Evolutionary conservation across 1,140 invertebrate species (phyloP).

Genomic region (Camponotus pennsylvanicus): DNA sequence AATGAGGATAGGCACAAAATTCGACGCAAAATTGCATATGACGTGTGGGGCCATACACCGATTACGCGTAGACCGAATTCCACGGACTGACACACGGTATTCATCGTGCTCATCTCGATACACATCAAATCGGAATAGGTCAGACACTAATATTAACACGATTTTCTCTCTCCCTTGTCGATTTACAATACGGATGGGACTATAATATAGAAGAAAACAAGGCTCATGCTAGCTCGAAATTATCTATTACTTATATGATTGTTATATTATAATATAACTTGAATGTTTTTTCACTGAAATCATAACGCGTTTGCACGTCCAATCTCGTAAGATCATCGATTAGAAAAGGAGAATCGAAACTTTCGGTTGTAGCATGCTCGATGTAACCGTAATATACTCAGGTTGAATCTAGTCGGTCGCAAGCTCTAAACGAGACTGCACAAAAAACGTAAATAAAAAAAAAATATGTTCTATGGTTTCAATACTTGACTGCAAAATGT

Average conservation of each 20-base stretch:
- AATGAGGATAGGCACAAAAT: slow-evolving; percentile 13
- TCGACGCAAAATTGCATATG: slow-evolving; percentile 13
- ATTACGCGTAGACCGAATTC: slow-evolving; percentile 51
- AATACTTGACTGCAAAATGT: neutral
- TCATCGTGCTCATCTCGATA: neutral
- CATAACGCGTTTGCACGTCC: no score
- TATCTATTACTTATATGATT: no score
- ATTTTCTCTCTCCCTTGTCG: neutral
- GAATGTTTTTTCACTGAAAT: no score
- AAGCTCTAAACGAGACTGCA: neutral
- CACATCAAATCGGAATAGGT: neutral
- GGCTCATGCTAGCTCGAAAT: no score
- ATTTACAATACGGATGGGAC: neutral
- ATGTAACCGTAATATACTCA: no score
- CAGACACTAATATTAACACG: neutral
- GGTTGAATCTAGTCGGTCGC: neutral
- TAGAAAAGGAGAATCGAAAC: no score
- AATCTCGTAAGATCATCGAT: no score
- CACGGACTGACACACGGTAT: slow-evolving; percentile 23
- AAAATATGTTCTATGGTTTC: neutral
- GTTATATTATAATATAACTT: no score
- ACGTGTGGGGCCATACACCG: slow-evolving; percentile 51
- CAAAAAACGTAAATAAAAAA: no score
- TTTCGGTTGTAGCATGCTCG: no score
- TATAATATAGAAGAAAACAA: neutral